Base-by-base conservation (phyloP, 2,888 invertebrate species). In the Drosophila austrosaltans region DNA sequence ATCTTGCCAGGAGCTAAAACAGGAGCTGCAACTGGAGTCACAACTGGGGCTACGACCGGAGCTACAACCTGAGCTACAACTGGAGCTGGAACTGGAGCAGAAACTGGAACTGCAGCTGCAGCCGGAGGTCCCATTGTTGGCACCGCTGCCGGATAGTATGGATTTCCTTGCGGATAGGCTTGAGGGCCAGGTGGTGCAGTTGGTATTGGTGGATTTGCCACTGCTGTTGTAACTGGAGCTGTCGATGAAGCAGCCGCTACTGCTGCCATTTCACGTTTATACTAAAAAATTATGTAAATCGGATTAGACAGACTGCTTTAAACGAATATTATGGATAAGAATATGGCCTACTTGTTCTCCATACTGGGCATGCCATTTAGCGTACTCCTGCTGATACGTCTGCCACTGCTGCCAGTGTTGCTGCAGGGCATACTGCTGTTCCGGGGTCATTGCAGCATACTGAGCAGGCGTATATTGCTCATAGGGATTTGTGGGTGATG, bases 391-490 rank as follows among this genome's bases (percentile, higher is more conserved):
- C 32, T 92, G 92, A 77, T 92, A 92, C 1, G 90, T 89, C 72
- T 92, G 92, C 92, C 92, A 92, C 78, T 92, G 92, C 69, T 92
- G 92, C 92, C 92, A 92, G 75, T 92, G 92, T 65, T 92, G 92
- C 62, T 92, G 92, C 39, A 92, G 76, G 0, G 92, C 92, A 63
- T 83, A 92, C 71, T 92, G 92, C 63, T 92, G 92, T 39, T 92
- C 92, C 0, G 91, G 87, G 4, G 91, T 89, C 83, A 92, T 85
- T 0, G 91, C 91, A 7, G 92, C 91, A 63, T 90, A 92, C 44
- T 92, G 92, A 3, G 91, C 91, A 2, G 91, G 82, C 2, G 91
- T 90, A 61, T 91, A 91, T 16, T 90, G 91, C 0, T 89, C 81
- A 53, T 89, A 89, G 0, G 90, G 90, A 74, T 87, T 87, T 0